Evolutionary conservation across 2,797 vertebrate species (phyloP).

Genomic region (Neomorphus geoffroyi): DNA sequence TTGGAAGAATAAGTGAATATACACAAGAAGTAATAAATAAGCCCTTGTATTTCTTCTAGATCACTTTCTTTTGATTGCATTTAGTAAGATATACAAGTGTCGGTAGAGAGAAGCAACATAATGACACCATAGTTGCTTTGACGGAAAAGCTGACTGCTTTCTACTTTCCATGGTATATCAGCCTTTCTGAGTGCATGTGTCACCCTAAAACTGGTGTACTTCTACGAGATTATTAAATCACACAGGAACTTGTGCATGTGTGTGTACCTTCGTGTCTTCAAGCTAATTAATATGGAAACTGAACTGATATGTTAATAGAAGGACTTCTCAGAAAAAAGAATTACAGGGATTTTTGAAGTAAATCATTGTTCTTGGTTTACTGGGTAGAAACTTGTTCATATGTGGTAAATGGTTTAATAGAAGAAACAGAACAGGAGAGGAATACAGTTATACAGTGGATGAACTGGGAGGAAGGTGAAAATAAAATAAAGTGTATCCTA

Average conservation of each 20-base stretch:
- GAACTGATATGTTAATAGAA: not conserved
- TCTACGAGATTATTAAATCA: not conserved
- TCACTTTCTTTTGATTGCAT: no score
- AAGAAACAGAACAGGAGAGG: not conserved
- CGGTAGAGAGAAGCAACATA: no score
- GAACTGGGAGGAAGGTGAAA: not conserved
- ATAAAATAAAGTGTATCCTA: not conserved
- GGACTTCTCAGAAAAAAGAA: not conserved
- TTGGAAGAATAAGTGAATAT: not conserved
- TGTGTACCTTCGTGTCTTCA: not conserved
- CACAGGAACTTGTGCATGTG: fast-evolving
- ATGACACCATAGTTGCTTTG: no score
- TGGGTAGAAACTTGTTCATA: not conserved
- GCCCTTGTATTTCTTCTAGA: no score
- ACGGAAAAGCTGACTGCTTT: not conserved
- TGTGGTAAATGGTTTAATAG: not conserved
- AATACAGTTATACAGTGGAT: not conserved
- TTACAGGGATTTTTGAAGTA: not conserved
- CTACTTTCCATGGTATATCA: not conserved
- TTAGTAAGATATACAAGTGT: no score
- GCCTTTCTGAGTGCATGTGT: not conserved
- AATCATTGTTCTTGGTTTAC: not conserved
- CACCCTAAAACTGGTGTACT: not conserved
- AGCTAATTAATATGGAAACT: not conserved
- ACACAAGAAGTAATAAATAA: not conserved